Base-by-base conservation (phyloP, 2,797 vertebrate species). In the Myotis planiceps region DNA sequence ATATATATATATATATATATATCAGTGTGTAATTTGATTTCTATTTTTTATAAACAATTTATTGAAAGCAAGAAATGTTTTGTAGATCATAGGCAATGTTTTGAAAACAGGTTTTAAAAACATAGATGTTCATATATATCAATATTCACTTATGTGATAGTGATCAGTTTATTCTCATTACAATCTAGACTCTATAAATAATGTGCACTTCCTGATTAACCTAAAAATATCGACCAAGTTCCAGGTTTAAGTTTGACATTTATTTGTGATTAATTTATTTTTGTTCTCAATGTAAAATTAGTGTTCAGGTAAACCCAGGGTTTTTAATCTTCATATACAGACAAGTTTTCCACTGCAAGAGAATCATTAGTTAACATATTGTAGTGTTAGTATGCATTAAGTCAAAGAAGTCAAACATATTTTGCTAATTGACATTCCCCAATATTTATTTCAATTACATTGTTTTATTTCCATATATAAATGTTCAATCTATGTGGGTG, bases 401-500 rank as follows among this genome's bases (percentile, higher is more conserved):
- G 6, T n/a, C 15, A 93, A 9, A 5, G 2, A 82, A 95, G n/a
- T 5, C 1, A 92, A 96, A 68, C 15, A 80, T 55, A 66, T 29
- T 96, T 97, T 66, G 42, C 27, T 16, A 49, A 53, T 71, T 94
- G 27, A 78, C 3, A 81, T 96, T 96, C 66, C 25, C 53, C 2
- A 72, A 23, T 39, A 2, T 79, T 81, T 93, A 88, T 51, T 79
- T 88, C 23, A 81, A 53, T 90, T 92, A 71, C 60, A 60, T 92
- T 96, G 74, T 96, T 90, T 92, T 51, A 92, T 34, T 66, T 94
- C 4, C 19, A 3, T 66, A 60, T 92, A 92, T 93, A 9, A 88
- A 76, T 68, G 0, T 23, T 75, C n/a, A 74, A 32, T 27, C 45
- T 78, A 86, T 80, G 16, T 29, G 79, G 16, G 63, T 90, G 63